Evolutionary conservation across 2,888 invertebrate genomes (phyloP), one percentile per base, ranked within the genome.

Genomic region (Horisme vitalbata): DNA sequence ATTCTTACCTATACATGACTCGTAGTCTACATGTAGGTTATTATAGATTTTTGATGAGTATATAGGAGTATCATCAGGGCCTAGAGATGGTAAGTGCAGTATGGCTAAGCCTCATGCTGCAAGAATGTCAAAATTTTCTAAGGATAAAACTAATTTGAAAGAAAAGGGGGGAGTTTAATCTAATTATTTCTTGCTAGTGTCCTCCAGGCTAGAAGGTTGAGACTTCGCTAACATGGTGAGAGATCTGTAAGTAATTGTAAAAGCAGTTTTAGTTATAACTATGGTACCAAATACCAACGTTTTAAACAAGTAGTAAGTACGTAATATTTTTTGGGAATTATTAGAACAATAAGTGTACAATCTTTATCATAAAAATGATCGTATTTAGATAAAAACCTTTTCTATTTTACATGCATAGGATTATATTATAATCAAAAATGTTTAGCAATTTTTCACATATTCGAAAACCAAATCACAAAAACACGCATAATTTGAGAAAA

Each of bases 141-240:
- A 48, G 50, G 35, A 50, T 30, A 39, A 38, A 43, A 26, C 21
- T 34, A 20, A 49, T 33, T 47, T 50, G 24, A 62, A 64, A 54
- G 35, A 49, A 62, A 63, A 57, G 32, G 55, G 47, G 33, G 44
- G 45, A 28, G 41, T 33, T 50, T 32, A 49, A 44, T 61, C 31
- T 24, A 23, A 59, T 74, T 78, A 86, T 63, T 88, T 84, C 67
- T 81, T 86, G 38, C 65, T 52, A 39, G 64, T 45, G 35, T 80
- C 84, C 43, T 86, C 85, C 48, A 84, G 59, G 55, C 84, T 84
- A 47, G 83, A 77, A 45, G 78, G 79, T 48, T 86, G 81, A 37
- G 88, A 84, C 64, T 83, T 88, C 2, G 86, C 77, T 32, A 88
- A 69, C 82, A 81, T 84, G 23, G 86, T 80, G 15, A 89, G 74